Evolutionary conservation across 2,888 invertebrate genomes (phyloP), one percentile per base, ranked within the genome.

Genomic region (Lithophane ornitopus): DNA sequence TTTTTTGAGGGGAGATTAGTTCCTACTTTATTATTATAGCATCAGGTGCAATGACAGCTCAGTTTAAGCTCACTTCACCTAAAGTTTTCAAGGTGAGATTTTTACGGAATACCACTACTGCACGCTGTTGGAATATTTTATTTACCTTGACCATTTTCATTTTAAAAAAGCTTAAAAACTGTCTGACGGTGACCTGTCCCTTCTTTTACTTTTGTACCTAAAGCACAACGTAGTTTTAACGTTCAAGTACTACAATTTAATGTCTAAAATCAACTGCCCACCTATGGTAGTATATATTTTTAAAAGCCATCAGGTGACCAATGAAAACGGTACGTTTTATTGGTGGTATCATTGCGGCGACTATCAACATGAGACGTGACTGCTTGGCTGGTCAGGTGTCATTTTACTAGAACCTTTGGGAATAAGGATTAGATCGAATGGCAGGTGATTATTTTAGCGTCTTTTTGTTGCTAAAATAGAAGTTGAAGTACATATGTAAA

Each of bases 271-370:
- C 70, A 70, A 70, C 41, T 54, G 41, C 34, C 6, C 34, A 59
- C 54, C 49, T 58, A 39, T n/a, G 52, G 59, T 26, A 56, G 56
- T 80, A 49, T 49, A 63, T 52, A 59, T 80, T 76, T 79, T 78
- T 74, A 59, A 87, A 74, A 56, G 72, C 71, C 52, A 78, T 72
- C 86, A 76, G 69, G 72, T 80, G 87, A 84, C 77, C 76, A 72
- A 76, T 87, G 82, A 84, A 86, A 85, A 39, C 26, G 65, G 82
- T 62, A 85, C 87, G 88, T 87, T 86, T 88, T 87, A 86, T 79
- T 79, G 61, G 58, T 39, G 65, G 79, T 76, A 75, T 80, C 68
- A 78, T 86, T 70, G 78, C 71, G 77, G 56, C 19, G 41, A 68
- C 88, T 74, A 87, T 87, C 85, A 85, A 86, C 78, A 73, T 63